Evolutionary conservation across 1,140 invertebrate genomes (phyloP).

Genomic region (Ridgeia piscesae): DNA sequence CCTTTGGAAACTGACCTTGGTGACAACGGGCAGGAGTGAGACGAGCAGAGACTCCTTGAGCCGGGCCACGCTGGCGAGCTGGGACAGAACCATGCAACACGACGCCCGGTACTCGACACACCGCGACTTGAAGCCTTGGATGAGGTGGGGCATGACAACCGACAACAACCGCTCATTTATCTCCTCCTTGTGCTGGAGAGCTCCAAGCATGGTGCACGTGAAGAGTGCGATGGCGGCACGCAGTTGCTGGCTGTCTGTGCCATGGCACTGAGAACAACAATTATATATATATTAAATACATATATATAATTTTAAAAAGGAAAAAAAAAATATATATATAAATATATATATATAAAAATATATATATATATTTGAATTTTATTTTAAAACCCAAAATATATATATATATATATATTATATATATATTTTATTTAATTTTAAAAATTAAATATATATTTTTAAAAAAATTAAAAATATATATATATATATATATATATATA

Average conservation of each 20-base stretch:
- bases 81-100: conserved; percentile 73
- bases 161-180: conserved; percentile 72
- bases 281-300: background rate
- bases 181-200: conserved; percentile 62
- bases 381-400: too few species aligned
- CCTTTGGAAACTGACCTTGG: too few species aligned
- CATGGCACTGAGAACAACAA: conserved; percentile 43
- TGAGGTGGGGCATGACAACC: conserved; percentile 70
- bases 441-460: too few species aligned
- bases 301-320: too few species aligned
- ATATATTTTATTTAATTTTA: too few species aligned
- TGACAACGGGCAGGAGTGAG: conserved; percentile 61
- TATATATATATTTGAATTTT: too few species aligned
- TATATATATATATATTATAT: too few species aligned
- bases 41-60: conserved; percentile 66
- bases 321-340: too few species aligned
- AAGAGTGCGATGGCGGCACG: conserved; percentile 78
- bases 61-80: conserved; percentile 67
- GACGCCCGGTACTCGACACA: conserved; percentile 72
- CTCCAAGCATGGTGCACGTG: conserved; percentile 71
- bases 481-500: too few species aligned
- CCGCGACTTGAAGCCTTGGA: conserved; percentile 69
- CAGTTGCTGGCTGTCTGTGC: conserved; percentile 64
- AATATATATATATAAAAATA: too few species aligned
- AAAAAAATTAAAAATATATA: too few species aligned